Evolutionary conservation across 2,113 vertebrate species (phyloP).

Genomic region (Phasianus colchicus): DNA sequence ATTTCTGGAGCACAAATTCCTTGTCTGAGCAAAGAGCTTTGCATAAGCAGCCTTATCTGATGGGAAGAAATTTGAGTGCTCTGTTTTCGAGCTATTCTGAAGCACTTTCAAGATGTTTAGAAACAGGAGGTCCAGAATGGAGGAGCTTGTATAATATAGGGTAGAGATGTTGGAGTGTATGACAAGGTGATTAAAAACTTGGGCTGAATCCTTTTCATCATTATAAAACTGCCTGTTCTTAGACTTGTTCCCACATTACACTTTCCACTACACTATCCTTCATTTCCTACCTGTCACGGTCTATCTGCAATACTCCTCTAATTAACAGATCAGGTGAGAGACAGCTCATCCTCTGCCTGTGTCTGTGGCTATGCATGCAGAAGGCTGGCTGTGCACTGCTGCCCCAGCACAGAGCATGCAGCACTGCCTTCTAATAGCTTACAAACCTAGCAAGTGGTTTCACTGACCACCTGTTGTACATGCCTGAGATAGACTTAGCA

Average conservation of each 20-base stretch:
- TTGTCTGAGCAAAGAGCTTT: not conserved
- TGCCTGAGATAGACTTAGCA: not conserved
- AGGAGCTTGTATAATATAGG: not conserved
- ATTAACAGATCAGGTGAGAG: not conserved
- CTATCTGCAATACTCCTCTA: not conserved
- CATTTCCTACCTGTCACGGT: not conserved
- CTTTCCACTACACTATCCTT: not conserved
- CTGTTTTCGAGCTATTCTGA: not conserved
- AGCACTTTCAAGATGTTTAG: not conserved
- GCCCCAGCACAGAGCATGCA: fast-evolving
- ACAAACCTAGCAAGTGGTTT: not conserved
- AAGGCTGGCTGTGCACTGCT: not conserved
- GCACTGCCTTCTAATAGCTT: fast-evolving
- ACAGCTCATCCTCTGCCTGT: not conserved
- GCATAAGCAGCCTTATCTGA: not conserved
- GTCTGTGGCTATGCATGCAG: not conserved
- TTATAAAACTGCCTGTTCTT: not conserved
- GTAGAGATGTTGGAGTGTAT: not conserved
- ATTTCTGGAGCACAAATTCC: not conserved
- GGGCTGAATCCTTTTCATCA: not conserved
- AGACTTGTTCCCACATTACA: fast-evolving
- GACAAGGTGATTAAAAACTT: not conserved
- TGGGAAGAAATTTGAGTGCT: not conserved
- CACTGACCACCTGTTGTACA: fast-evolving
- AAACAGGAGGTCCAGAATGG: not conserved